Evolutionary conservation across 1,140 invertebrate species (phyloP), one percentile per base, ranked within the genome.

Genomic region (Pseudomyrmex cubaensis): DNA sequence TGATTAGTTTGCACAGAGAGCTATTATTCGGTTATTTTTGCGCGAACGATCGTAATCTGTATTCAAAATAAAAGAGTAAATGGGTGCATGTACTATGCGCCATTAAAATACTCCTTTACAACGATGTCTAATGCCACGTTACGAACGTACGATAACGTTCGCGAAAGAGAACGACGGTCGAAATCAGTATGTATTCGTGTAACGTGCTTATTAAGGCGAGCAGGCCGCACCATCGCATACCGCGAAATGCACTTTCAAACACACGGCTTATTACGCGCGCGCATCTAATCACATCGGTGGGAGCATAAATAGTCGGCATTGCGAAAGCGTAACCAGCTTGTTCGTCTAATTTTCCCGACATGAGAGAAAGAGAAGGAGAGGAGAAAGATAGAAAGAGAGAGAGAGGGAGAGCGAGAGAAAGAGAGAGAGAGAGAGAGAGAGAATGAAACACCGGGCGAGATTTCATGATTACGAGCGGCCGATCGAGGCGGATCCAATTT

Each of bases 401-500:
- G 10, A 62, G 10, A 69, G 10, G 5, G 15, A 54, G 63, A 62
- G n/a, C n/a, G 10, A 69, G 13, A 44, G 7, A 35, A 5, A 35
- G 0, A 35, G 20, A 54, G 63, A 62, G 10, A 69, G 10, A 50
- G 20, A 12, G 35, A 50, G n/a, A 20, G 54, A 57, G 44, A 74
- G 70, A 46, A 13, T 13, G 20, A 17, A 17, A 35, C 35, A 35
- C 35, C 35, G 35, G 35, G 35, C 35, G 56, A 66, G 50, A 70
- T 52, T 67, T 57, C 70, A 52, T 48, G 84, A 87, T 64, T 70
- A 77, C 57, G 82, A 84, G 20, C 66, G 17, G 46, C 9, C 66
- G 62, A 87, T 80, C 54, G 64, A 86, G 85, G 73, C 85, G 88
- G 86, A 91, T 90, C 86, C 87, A 92, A 92, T 91, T 91, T 91